phyloP scores from a whole-genome alignment of 2,113 vertebrate genomes.

The Psettodes erumei region DNA sequence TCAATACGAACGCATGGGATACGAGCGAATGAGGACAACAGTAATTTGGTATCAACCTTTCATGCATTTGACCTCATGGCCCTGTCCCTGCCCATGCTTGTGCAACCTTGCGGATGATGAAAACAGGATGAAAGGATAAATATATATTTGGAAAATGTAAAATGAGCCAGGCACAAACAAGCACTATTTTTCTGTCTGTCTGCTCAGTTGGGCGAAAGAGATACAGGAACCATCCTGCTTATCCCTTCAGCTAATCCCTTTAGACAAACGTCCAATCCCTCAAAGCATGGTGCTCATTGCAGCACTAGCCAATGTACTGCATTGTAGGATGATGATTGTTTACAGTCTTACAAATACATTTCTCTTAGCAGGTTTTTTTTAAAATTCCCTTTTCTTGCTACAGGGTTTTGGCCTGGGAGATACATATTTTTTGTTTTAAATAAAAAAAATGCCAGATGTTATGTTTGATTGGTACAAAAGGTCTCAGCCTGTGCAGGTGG shows the following conservation, averaged over 20 bases:
- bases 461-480: constrained; percentile 38
- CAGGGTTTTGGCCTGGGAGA: neutral
- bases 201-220: constrained; percentile 65
- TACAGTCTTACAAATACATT: constrained; percentile 37
- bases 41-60: constrained; percentile 66
- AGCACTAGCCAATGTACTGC: constrained; percentile 43
- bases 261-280: constrained; percentile 74
- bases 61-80: constrained; percentile 35
- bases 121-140: constrained; percentile 70
- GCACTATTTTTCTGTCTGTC: constrained; percentile 57
- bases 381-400: neutral
- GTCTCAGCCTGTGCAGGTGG: constrained; percentile 21
- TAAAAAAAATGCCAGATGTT: constrained; percentile 15
- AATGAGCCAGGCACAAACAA: constrained; percentile 70
- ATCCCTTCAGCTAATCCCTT: constrained; percentile 77
- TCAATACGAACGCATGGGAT: constrained; percentile 37
- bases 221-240: constrained; percentile 73
- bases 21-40: constrained; percentile 46
- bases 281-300: constrained; percentile 61
- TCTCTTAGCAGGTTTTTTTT: neutral
- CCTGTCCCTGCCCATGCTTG: constrained; percentile 45
- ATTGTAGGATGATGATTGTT: constrained; percentile 48
- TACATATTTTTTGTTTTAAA: neutral
- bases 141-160: constrained; percentile 66
- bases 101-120: constrained; percentile 66